These are phyloP conservation scores for Nemotelus pantherinus DNA, from an alignment of 2,888 invertebrate species.

Conservation along the genomic window DNA sequence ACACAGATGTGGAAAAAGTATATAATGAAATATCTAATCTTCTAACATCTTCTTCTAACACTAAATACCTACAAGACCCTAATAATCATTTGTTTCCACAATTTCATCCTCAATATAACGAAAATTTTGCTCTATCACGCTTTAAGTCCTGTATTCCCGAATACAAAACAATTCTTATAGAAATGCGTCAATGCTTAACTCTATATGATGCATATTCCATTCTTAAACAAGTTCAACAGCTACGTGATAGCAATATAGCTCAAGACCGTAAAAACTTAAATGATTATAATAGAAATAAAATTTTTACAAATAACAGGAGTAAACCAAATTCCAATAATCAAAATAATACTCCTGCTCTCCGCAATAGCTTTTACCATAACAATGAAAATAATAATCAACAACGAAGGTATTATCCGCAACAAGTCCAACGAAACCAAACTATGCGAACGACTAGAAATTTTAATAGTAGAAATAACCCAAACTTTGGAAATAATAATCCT, in stretches of 20 bases:
- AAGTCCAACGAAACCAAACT: neutral
- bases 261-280: neutral
- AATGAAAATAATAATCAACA: neutral
- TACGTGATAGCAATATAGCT: neutral
- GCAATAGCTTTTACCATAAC: neutral
- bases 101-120: conserved; percentile 7
- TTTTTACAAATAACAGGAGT: neutral
- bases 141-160: conserved; percentile 25
- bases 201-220: neutral
- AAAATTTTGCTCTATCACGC: conserved; percentile 11
- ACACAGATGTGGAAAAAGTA: neutral
- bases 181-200: conserved; percentile 9
- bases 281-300: neutral
- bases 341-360: neutral
- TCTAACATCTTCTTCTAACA: conserved; percentile 3
- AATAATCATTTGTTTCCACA: neutral
- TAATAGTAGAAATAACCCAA: neutral
- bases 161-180: conserved; percentile 15
- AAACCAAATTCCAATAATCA: neutral
- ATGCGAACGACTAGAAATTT: neutral
- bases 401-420: neutral
- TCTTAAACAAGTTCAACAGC: conserved; percentile 6
- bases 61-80: conserved; percentile 9
- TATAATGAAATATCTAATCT: neutral
- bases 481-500: neutral